These are phyloP conservation scores for Calypte anna DNA, from an alignment of 2,113 vertebrate genomes.

Conservation along the genomic window DNA sequence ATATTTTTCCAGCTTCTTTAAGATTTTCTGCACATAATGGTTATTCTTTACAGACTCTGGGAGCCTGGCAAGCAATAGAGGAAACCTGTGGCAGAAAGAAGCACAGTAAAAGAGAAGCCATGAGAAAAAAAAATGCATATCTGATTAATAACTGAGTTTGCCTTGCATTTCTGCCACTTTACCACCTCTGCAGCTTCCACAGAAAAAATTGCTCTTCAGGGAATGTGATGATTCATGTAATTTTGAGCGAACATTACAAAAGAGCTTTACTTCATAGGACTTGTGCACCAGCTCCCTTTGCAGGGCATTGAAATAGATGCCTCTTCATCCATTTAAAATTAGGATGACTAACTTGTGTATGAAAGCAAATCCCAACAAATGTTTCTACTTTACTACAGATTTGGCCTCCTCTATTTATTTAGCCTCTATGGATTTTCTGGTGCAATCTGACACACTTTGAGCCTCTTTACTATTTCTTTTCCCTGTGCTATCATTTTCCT, in stretches of 20 bases:
- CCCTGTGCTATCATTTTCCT: not conserved
- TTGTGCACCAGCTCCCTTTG: not conserved
- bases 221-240: not conserved
- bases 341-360: not conserved
- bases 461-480: constrained; percentile 20
- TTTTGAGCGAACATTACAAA: not conserved
- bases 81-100: constrained; percentile 72
- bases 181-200: not conserved
- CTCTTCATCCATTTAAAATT: constrained; percentile 2
- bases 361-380: constrained; percentile 27
- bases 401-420: constrained; percentile 34
- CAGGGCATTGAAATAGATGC: not conserved
- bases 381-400: constrained; percentile 25
- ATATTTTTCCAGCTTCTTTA: constrained; percentile 77
- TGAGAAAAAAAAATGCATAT: not conserved
- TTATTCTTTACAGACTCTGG: constrained; percentile 71
- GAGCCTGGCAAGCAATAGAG: constrained; percentile 73
- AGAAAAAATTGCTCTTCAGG: not conserved
- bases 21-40: constrained; percentile 61
- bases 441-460: not conserved
- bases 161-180: constrained; percentile 13
- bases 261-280: constrained; percentile 28
- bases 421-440: not conserved
- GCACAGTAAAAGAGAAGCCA: not conserved
- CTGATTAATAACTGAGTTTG: not conserved